Evolutionary conservation across 2,797 vertebrate species (phyloP), one percentile per base, ranked within the genome.

Genomic region (Pangasius macronema): DNA sequence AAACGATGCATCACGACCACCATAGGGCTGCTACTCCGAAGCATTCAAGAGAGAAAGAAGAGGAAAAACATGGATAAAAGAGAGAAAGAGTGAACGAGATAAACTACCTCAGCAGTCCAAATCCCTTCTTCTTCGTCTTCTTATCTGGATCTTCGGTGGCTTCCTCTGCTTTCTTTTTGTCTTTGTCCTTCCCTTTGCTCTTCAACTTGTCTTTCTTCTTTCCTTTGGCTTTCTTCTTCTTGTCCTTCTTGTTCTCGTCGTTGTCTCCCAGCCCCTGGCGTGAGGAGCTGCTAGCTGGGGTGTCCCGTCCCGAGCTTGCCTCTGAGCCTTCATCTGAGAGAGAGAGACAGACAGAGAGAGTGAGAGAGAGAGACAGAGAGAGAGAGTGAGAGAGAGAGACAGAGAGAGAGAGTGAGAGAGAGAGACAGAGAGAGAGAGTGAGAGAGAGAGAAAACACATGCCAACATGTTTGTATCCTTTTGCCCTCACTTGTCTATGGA

Each of bases 161-260:
- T 84, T 96, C 96, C 63, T 96, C 96, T 79, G 95, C 95, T 87
- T 91, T 96, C 93, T 98, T 97, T 94, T 97, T 95, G 91, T 95
- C 96, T 90, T 96, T 98, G 24, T 94, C 94, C 93, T 98, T 98
- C 49, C 91, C 88, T 91, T 97, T 99, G 53, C 87, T 93, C 91
- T 99, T 98, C 82, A 92, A 93, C 88, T 97, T 98, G 46, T 97
- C 97, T 87, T 97, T 99, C 86, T 98, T 98, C 93, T 97, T 97
- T 0, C 68, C 85, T 92, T 98, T 98, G 36, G 94, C 96, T 93
- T 97, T 98, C 87, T 96, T 96, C 91, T 98, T 99, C 92, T 97
- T 97, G 87, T 95, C 94, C 88, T 97, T 97, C 82, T 95, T 96
- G 93, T 95, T 94, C 80, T 93, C 86, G 30, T 97, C 96, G 27